Percentiles rank a stretch among this genome's conserved stretches.
Evolutionary conservation across 1,140 invertebrate species (phyloP).

Genomic region (Hylyphantes graminicola): DNA sequence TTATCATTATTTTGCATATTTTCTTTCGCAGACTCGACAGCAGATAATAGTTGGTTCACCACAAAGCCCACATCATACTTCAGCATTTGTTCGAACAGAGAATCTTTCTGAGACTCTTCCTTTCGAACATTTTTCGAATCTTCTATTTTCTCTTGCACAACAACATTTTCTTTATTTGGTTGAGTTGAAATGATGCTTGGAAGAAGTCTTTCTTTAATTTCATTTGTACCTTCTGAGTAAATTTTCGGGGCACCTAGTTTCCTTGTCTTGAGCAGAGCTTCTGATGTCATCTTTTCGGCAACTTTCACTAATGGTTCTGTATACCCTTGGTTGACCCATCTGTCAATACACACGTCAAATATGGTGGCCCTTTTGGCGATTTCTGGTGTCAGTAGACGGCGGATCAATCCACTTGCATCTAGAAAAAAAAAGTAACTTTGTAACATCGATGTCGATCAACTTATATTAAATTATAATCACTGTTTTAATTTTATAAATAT

Average conservation of each 20-base stretch:
- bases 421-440: constrained; percentile 64
- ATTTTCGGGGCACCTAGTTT: background rate
- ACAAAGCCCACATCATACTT: constrained; percentile 47
- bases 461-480: too few species aligned
- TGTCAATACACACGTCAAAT: constrained; percentile 91
- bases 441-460: background rate
- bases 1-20: background rate
- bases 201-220: background rate
- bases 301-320: constrained; percentile 83
- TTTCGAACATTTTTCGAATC: background rate
- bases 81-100: constrained; percentile 37
- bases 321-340: constrained; percentile 89
- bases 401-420: constrained; percentile 93
- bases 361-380: constrained; percentile 90
- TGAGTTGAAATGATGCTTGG: background rate
- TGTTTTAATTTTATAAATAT: too few species aligned
- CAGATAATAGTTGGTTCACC: constrained; percentile 33
- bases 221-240: background rate
- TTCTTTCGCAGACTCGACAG: constrained; percentile 24
- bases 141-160: background rate
- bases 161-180: constrained; percentile 1
- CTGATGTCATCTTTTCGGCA: constrained; percentile 79
- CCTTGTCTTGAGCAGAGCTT: constrained; percentile 1
- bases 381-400: constrained; percentile 92
- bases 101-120: background rate